These are phyloP conservation scores for Varecia variegata DNA, from an alignment of 2,797 vertebrate genomes.

Conservation along the genomic window DNA sequence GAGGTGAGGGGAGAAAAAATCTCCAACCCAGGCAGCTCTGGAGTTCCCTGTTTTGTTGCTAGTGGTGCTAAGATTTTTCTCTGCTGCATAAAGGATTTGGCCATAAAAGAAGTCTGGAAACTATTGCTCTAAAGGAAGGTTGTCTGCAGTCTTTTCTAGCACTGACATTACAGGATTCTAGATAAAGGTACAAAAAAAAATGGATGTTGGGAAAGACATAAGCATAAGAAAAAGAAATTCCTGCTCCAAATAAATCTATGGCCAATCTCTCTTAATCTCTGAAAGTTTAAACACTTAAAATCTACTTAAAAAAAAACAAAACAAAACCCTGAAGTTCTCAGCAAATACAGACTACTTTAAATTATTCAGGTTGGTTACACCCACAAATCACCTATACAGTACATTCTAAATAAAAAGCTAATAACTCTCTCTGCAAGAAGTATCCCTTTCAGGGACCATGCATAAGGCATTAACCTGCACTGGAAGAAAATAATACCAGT, in stretches of 20 bases:
- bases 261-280: constrained; percentile 61
- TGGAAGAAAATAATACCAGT: constrained; percentile 51
- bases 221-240: constrained; percentile 62
- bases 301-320: constrained; percentile 23
- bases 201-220: constrained; percentile 50
- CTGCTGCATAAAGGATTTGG: background rate
- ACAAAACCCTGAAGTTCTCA: constrained; percentile 61
- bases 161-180: background rate
- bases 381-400: constrained; percentile 69
- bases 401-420: constrained; percentile 71
- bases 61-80: background rate
- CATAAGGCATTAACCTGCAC: constrained; percentile 53
- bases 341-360: constrained; percentile 75
- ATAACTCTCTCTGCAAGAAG: constrained; percentile 48
- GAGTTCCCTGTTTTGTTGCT: background rate
- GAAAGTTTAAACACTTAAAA: constrained; percentile 77
- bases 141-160: background rate
- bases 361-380: constrained; percentile 71
- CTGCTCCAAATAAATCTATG: constrained; percentile 69
- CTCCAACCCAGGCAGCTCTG: background rate
- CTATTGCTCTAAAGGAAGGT: background rate
- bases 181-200: constrained; percentile 20
- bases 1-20: background rate
- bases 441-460: constrained; percentile 36
- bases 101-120: constrained; percentile 10